phyloP scores from a whole-genome alignment of 2,113 vertebrate genomes.

The Piaya cayana region DNA sequence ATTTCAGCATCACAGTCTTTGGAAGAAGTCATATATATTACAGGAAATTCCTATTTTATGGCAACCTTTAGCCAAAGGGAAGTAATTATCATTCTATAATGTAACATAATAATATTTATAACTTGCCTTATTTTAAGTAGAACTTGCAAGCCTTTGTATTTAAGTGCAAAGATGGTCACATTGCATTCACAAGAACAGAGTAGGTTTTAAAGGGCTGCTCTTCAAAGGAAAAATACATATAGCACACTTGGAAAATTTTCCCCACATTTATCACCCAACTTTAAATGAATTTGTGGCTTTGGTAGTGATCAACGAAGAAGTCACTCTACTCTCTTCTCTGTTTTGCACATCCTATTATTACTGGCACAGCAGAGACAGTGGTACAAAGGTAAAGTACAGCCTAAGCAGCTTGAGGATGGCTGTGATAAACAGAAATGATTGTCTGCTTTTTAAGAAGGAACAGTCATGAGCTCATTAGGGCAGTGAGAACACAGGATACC shows the following conservation, averaged over 20 bases:
- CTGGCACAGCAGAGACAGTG: neutral
- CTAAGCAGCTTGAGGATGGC: neutral
- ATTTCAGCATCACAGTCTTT: neutral
- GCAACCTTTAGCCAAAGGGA: neutral
- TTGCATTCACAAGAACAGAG: neutral
- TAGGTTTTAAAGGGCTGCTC: neutral
- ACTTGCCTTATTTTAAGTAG: neutral
- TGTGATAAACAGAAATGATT: slow-evolving; percentile 23
- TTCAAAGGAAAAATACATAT: neutral
- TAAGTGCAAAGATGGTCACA: neutral
- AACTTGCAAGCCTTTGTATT: neutral
- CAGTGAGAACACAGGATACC: neutral
- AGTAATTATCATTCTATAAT: neutral
- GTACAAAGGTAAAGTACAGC: slow-evolving; percentile 1
- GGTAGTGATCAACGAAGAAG: neutral
- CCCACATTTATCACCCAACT: neutral
- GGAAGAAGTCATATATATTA: neutral
- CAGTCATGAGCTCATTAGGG: neutral
- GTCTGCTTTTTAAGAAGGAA: slow-evolving; percentile 6
- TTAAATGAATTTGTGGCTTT: slow-evolving; percentile 3
- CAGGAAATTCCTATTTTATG: neutral
- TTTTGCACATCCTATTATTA: neutral
- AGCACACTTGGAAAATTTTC: neutral
- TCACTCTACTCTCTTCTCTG: neutral
- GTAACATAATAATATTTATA: neutral